Base-by-base conservation (phyloP, 2,113 vertebrate species). In the Diglossa brunneiventris region DNA sequence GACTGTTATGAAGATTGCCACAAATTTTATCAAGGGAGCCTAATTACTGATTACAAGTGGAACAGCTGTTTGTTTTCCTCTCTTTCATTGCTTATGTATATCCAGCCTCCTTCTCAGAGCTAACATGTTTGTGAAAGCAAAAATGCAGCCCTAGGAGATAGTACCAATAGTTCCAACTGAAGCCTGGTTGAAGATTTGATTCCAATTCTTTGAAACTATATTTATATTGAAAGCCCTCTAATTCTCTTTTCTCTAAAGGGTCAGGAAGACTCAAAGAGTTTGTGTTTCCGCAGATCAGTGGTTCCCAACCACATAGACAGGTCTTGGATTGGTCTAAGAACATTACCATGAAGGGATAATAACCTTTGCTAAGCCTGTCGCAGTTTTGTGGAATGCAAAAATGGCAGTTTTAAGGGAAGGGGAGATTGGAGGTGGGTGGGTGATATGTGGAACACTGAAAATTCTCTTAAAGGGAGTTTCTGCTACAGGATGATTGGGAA, bases 61-160 rank as follows among this genome's bases (percentile, higher is more conserved):
- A 92, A 93, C 72, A 92, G 67, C 37, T 95, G 85, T 62, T 88
- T 80, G 53, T 77, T 93, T 88, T 83, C 90, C 35, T 88, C 59
- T 58, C 7, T 73, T 85, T 77, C 49, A 79, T 24, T 62, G 53
- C 82, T 85, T 83, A 75, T n/a, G n/a, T 61, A 73, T 47, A 90
- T 33, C 49, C 58, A 88, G 70, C 8, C 30, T 79, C 37, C n/a
- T 94, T 66, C 67, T 76, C 53, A 93, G 61, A 79, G 64, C 26
- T 76, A 73, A 44, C 0, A 6, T 22, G 21, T 24, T 58, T 90
- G 33, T 58, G 42, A 85, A 80, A 86, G 76, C 33, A 67, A 70
- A 92, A 93, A 83, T 46, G 17, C 26, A 95, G 44, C 11, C 21
- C 42, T 39, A 50, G 50, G 80, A 80, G 55, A 82, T 0, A 52